These are phyloP conservation scores for Notothenia coriiceps DNA, from an alignment of 2,113 vertebrate species.

Conservation along the genomic window DNA sequence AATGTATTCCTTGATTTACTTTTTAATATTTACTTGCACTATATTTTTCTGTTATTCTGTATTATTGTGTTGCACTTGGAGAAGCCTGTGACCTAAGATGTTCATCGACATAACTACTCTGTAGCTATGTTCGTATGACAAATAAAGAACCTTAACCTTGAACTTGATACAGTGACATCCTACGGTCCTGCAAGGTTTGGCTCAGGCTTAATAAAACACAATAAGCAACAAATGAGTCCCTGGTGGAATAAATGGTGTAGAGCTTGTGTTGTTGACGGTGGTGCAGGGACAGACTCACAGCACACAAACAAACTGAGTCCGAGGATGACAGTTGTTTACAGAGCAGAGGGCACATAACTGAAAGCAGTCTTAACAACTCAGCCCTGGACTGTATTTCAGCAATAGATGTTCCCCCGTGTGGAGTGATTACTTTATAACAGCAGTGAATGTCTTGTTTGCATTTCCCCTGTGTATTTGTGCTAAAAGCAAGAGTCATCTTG, in stretches of 20 bases:
- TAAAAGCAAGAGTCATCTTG: not conserved
- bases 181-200: not conserved
- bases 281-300: not conserved
- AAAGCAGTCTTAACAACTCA: not conserved
- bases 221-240: not conserved
- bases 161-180: not conserved
- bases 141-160: too few relatives aligned
- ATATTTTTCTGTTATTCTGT: too few relatives aligned
- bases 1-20: not conserved
- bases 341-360: not conserved
- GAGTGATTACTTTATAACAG: not conserved
- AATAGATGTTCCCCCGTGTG: not conserved
- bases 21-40: too few relatives aligned
- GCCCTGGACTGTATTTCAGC: not conserved
- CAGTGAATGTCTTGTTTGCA: not conserved
- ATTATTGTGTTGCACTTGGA: too few relatives aligned
- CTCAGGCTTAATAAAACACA: conserved; percentile 2
- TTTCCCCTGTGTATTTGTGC: not conserved
- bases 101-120: too few relatives aligned
- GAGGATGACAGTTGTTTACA: not conserved
- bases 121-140: too few relatives aligned
- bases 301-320: not conserved
- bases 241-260: not conserved
- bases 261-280: not conserved
- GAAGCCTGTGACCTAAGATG: too few relatives aligned